Percentiles rank a stretch among this genome's conserved stretches.
phyloP scores from a whole-genome alignment of 2,888 invertebrate species.

The Drosophila glabriapex region DNA sequence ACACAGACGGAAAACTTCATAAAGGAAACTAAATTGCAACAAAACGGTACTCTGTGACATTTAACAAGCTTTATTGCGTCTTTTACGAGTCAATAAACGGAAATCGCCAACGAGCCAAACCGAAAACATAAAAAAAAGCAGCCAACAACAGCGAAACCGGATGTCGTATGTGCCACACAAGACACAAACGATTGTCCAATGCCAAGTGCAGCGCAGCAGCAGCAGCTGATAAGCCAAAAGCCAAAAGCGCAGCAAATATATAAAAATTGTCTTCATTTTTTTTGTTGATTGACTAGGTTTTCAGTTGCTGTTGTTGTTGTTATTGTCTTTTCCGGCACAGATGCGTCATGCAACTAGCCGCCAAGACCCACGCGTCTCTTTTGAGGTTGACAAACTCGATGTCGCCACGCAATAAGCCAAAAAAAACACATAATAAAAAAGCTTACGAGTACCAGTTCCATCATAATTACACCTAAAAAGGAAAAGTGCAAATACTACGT shows the following conservation, averaged over 20 bases:
- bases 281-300: slow-evolving; percentile 49
- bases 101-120: slow-evolving; percentile 55
- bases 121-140: slow-evolving; percentile 36
- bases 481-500: slow-evolving; percentile 54
- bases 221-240: slow-evolving; percentile 44
- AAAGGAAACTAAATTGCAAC: slow-evolving; percentile 46
- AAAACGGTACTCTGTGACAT: slow-evolving; percentile 52
- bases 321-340: slow-evolving; percentile 26
- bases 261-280: slow-evolving; percentile 38
- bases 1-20: slow-evolving; percentile 24
- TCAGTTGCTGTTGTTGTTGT: background rate
- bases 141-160: slow-evolving; percentile 58
- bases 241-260: slow-evolving; percentile 32
- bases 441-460: slow-evolving; percentile 56
- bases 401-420: slow-evolving; percentile 59
- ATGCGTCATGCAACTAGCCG: slow-evolving; percentile 50
- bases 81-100: slow-evolving; percentile 72
- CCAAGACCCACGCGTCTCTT: slow-evolving; percentile 41
- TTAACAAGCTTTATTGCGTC: slow-evolving; percentile 55
- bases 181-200: slow-evolving; percentile 48
- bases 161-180: slow-evolving; percentile 73
- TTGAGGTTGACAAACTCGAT: slow-evolving; percentile 68
- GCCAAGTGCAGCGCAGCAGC: slow-evolving; percentile 69
- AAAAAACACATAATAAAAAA: slow-evolving; percentile 31
- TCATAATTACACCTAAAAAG: slow-evolving; percentile 67